Evolutionary conservation across 2,797 vertebrate species (phyloP).

Genomic region (Cynopterus sphinx): DNA sequence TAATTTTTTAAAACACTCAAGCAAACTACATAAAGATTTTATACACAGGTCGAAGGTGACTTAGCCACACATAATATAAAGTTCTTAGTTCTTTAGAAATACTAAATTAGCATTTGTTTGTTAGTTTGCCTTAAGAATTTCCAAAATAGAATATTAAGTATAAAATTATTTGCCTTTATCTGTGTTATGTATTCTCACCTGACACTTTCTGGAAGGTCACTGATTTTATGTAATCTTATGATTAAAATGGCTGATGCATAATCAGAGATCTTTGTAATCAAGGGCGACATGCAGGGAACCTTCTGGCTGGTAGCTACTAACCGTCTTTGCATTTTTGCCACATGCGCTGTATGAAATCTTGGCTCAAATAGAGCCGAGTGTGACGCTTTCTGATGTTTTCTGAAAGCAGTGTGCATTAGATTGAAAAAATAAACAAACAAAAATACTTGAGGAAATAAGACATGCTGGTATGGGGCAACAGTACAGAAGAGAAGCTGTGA

Average conservation of each 20-base stretch:
- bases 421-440: background rate
- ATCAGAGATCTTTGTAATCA: constrained; percentile 42
- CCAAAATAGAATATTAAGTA: background rate
- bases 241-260: background rate
- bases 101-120: background rate
- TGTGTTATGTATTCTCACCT: background rate
- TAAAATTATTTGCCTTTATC: constrained; percentile 42
- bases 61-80: background rate
- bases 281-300: background rate
- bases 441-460: background rate
- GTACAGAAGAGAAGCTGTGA: background rate
- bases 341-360: background rate
- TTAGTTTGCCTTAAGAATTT: background rate
- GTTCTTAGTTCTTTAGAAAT: background rate
- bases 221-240: constrained; percentile 36
- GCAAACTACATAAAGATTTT: background rate
- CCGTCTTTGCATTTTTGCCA: background rate
- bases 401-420: background rate
- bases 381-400: constrained; percentile 28
- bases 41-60: background rate
- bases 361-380: background rate
- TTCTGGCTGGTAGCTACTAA: background rate
- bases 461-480: background rate
- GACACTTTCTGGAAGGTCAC: background rate
- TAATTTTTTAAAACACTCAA: constrained; percentile 13